Evolutionary conservation across 2,113 vertebrate genomes (phyloP).

Genomic region (Sinocyclocheilus anshuiensis): DNA sequence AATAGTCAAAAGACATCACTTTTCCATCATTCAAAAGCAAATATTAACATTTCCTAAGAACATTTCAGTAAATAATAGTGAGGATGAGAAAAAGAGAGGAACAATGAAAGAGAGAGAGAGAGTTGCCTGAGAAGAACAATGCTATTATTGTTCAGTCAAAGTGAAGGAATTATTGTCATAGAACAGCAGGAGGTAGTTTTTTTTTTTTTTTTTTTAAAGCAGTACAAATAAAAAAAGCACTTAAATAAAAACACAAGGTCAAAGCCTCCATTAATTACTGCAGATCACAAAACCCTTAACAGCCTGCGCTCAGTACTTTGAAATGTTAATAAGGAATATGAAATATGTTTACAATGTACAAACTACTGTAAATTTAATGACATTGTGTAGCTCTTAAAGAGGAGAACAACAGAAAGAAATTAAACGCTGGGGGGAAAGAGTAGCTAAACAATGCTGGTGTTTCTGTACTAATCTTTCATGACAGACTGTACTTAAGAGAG

Average conservation of each 20-base stretch:
- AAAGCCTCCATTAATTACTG: slow-evolving; percentile 54
- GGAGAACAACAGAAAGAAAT: slow-evolving; percentile 35
- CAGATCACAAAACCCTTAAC: slow-evolving; percentile 51
- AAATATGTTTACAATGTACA: slow-evolving; percentile 49
- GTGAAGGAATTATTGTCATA: not conserved
- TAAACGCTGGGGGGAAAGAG: slow-evolving; percentile 14
- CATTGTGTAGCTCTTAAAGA: slow-evolving; percentile 43
- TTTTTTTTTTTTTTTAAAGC: slow-evolving; percentile 16
- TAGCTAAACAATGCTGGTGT: slow-evolving; percentile 22
- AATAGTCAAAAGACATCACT: not conserved
- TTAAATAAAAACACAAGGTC: slow-evolving; percentile 53
- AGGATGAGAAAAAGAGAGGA: not conserved
- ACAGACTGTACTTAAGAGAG: not conserved
- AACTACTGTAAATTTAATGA: slow-evolving; percentile 50
- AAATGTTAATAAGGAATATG: slow-evolving; percentile 54
- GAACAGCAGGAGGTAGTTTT: slow-evolving; percentile 34
- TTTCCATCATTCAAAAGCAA: not conserved
- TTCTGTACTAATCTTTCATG: slow-evolving; percentile 31
- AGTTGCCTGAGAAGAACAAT: not conserved
- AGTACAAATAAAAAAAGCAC: slow-evolving; percentile 28
- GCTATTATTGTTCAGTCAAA: not conserved
- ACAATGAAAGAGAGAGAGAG: not conserved
- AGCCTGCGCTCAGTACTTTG: slow-evolving; percentile 46
- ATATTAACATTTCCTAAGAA: not conserved
- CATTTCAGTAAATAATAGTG: not conserved